Base-by-base conservation (phyloP, 2,113 vertebrate genomes). In the Caranx ignobilis region DNA sequence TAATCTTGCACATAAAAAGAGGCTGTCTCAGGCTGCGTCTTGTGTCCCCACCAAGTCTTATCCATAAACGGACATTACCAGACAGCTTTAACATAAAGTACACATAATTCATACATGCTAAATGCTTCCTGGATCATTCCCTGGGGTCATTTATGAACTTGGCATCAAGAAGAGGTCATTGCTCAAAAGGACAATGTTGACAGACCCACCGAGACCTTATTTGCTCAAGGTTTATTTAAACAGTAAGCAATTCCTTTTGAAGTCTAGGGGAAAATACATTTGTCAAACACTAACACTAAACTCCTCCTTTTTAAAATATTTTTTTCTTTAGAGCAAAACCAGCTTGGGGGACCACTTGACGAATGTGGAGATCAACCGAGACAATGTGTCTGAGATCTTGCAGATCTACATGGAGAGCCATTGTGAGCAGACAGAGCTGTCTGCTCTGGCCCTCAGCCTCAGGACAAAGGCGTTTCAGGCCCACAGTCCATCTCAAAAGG, bases 321-420 rank as follows among this genome's bases (percentile, higher is more conserved):
- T 81, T 43, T 81, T 78, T 26, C 26, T 92, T 34, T 43, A 95
- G 97, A 95, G 93, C 74, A 97, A 97, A 94, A 99, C 97, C 19
- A 92, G 95, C 84, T 95, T 99, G 77, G 97, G 97, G 63, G 97
- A 98, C 55, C 96, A 97, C 84, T 91, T 99, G 82, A 93, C 96
- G 74, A 97, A 96, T 50, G 95, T 99, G 85, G 94, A 95, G 62
- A 95, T 99, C 89, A 97, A 97, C 93, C 89, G 94, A 67, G 96
- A 98, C 91, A 99, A 97, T 18, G 97, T 97, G 63, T 99, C 97
- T 0, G 98, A 99, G 95, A 95, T 98, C 88, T 95, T 99, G 88
- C 97, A 97, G 87, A 96, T 99, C 82, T 97, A 96, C 93, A 97
- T 99, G 98, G 96, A 97, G 77, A 94, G 94, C 39, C 96, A 97